phyloP scores from a whole-genome alignment of 2,797 vertebrate species.

The Lutjanus argentimaculatus region DNA sequence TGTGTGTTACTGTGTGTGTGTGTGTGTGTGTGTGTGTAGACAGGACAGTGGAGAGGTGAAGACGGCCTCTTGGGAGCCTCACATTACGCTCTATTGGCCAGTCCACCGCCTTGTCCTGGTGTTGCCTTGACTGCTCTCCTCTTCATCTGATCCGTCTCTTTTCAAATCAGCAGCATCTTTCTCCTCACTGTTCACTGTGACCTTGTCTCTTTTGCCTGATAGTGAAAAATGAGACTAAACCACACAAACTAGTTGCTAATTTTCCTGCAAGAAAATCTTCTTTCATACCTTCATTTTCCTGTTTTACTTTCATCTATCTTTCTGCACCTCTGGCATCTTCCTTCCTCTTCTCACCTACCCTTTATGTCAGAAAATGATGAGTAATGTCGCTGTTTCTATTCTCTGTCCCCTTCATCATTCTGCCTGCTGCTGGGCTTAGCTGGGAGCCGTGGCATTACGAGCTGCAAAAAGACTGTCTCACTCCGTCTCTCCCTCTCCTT shows the following conservation, averaged over 20 bases:
- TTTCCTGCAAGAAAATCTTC: background rate
- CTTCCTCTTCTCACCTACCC: background rate
- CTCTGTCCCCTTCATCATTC: constrained; percentile 35
- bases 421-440: constrained; percentile 34
- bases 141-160: constrained; percentile 34
- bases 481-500: constrained; percentile 2
- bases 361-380: constrained; percentile 41
- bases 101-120: constrained; percentile 38
- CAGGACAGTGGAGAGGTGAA: constrained; percentile 56
- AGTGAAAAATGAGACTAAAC: constrained; percentile 4
- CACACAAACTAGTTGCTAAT: background rate
- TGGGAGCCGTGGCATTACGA: constrained; percentile 35
- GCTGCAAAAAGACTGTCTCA: constrained; percentile 26
- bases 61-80: constrained; percentile 65
- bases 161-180: constrained; percentile 39
- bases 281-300: constrained; percentile 9
- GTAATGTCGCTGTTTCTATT: constrained; percentile 39
- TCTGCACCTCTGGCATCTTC: background rate
- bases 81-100: constrained; percentile 56
- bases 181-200: constrained; percentile 22
- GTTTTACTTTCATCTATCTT: constrained; percentile 8
- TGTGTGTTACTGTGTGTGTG: constrained; percentile 9
- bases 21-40: background rate
- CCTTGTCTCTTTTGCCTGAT: constrained; percentile 41
- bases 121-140: constrained; percentile 43